Conservation (phyloP, 1,140 invertebrate genomes). For the Caenorhabditis brenneri region DNA sequence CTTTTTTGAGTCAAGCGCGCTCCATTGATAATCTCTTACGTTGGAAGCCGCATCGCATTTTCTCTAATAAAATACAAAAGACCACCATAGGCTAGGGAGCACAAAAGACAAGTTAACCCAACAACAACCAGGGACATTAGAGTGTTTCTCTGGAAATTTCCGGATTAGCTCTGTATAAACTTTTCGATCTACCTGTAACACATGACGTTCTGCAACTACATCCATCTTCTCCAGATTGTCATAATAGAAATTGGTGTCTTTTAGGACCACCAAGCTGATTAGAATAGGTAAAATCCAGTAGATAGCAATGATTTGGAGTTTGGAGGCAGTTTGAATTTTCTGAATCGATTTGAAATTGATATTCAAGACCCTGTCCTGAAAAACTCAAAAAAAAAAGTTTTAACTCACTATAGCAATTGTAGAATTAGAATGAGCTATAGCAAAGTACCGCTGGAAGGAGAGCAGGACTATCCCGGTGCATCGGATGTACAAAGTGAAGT, state of each 20-base stretch:
- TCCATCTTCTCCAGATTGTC: not conserved
- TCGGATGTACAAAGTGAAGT: slow-evolving; percentile 7
- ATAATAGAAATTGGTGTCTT: slow-evolving; percentile 18
- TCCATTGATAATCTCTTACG: not conserved
- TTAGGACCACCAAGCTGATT: slow-evolving; percentile 3
- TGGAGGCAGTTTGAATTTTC: not conserved
- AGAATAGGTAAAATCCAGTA: not conserved
- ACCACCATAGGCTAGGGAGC: not conserved
- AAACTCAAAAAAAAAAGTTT: not conserved
- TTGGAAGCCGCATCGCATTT: not conserved
- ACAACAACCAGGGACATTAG: slow-evolving; percentile 4
- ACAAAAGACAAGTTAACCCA: not conserved
- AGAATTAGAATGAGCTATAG: not conserved
- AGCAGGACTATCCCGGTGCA: slow-evolving; percentile 16
- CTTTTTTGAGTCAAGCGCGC: too few species aligned
- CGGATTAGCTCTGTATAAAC: not conserved
- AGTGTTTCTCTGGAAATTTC: slow-evolving; percentile 26
- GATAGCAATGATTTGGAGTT: not conserved
- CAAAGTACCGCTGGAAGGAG: not conserved
- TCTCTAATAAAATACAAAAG: not conserved
- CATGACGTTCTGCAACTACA: not conserved
- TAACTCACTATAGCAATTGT: not conserved
- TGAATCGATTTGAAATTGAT: not conserved
- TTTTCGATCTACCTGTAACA: not conserved
- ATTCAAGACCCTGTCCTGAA: too few species aligned